Conservation (phyloP, 30 jellyfish, hydroid and myxozoan species). For the Aurelia aurita region DNA sequence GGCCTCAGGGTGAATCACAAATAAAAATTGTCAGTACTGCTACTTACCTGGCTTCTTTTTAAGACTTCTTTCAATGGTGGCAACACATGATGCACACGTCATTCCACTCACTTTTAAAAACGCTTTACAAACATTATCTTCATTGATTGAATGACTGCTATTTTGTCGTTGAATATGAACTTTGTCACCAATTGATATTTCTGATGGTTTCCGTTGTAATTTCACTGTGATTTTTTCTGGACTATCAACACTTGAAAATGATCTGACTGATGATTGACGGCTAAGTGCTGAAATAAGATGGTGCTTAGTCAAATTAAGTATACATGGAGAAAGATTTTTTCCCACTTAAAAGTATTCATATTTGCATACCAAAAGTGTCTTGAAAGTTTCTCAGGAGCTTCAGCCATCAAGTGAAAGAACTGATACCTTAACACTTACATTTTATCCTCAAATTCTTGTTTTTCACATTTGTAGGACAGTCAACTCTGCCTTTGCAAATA, state of each 20-base stretch:
- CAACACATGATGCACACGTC: conserved; percentile 99
- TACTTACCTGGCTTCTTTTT: conserved; percentile 64
- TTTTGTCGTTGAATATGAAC: conserved; percentile 52
- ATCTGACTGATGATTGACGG: conserved; percentile 59
- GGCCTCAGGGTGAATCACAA: too few relatives aligned
- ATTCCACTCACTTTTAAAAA: conserved; percentile 87
- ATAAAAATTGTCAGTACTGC: too few relatives aligned
- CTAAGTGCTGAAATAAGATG: conserved; percentile 41
- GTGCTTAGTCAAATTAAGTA: too few relatives aligned
- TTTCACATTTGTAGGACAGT: too few relatives aligned
- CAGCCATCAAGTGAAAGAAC: too few relatives aligned
- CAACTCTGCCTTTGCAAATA: too few relatives aligned
- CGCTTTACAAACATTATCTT: conserved; percentile 69
- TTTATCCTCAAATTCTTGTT: too few relatives aligned
- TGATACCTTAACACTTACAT: too few relatives aligned
- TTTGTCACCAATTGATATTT: conserved; percentile 69
- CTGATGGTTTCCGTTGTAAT: conserved; percentile 69
- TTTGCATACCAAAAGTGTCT: too few relatives aligned
- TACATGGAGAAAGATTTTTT: too few relatives aligned
- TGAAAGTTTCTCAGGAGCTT: too few relatives aligned
- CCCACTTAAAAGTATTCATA: too few relatives aligned
- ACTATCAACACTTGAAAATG: conserved; percentile 42
- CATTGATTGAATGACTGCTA: conserved; percentile 66
- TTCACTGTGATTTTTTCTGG: conserved; percentile 55
- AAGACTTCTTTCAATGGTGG: conserved; percentile 84